Conservation (phyloP, 2,797 vertebrate species). For the Chromobotia macracanthus region DNA sequence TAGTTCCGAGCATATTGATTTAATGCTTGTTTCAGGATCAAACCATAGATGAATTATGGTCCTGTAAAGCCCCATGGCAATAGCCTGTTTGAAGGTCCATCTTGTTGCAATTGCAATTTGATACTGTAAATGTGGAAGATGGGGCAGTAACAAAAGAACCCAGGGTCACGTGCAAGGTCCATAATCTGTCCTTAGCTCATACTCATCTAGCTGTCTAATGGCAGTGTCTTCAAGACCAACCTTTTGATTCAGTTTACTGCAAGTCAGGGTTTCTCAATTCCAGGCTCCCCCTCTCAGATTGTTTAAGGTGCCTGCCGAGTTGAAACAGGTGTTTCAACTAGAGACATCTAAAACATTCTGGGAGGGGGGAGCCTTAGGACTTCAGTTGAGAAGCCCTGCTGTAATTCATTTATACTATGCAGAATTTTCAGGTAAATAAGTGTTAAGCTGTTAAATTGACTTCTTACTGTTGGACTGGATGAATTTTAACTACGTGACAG, state of each 20-base stretch:
- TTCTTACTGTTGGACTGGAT: not conserved
- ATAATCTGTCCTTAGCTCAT: not conserved
- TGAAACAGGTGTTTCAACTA: too few relatives aligned
- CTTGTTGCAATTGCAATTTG: not conserved
- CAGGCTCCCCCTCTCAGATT: too few relatives aligned
- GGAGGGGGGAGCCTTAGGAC: too few relatives aligned
- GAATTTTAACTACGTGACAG: not conserved
- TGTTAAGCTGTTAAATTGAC: not conserved
- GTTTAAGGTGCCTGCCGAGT: too few relatives aligned
- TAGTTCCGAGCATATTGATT: conserved; percentile 12
- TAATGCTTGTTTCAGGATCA: conserved; percentile 9
- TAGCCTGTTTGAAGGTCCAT: not conserved
- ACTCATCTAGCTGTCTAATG: conserved; percentile 1
- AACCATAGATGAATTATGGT: conserved; percentile 23
- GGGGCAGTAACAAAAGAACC: too few relatives aligned
- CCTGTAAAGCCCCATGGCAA: not conserved
- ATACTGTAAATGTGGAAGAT: too few relatives aligned
- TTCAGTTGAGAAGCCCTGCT: too few relatives aligned
- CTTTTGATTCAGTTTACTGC: conserved; percentile 6
- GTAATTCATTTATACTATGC: conserved; percentile 21
- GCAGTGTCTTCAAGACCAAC: conserved; percentile 4
- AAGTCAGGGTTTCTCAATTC: too few relatives aligned
- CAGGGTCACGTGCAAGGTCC: not conserved
- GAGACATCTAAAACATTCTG: too few relatives aligned
- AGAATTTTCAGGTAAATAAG: conserved; percentile 25